A percentile compares a stretch with the other conserved stretches of the same genome.
phyloP scores from a whole-genome alignment of 2,113 vertebrate species.

The Aegypius monachus region DNA sequence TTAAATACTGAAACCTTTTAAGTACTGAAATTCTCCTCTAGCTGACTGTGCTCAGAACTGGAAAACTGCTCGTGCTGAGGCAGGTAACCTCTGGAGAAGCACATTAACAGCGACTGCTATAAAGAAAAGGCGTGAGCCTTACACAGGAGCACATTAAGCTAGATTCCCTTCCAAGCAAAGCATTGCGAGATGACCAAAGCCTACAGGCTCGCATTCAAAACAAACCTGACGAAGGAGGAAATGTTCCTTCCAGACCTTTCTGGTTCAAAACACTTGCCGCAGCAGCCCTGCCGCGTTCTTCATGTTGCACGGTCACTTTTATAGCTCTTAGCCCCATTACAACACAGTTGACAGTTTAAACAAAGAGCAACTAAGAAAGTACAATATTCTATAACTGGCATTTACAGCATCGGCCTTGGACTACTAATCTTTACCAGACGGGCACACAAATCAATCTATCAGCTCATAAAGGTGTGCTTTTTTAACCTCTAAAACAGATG shows the following conservation, averaged over 20 bases:
- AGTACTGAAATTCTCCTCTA: neutral
- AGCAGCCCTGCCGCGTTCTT: neutral
- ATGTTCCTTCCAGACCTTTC: neutral
- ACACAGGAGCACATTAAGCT: rapidly evolving
- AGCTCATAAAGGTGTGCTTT: constrained; percentile 92
- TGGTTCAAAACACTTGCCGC: neutral
- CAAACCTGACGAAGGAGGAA: neutral
- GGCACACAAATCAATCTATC: constrained; percentile 95
- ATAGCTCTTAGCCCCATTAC: constrained; percentile 59
- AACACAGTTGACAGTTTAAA: constrained; percentile 71
- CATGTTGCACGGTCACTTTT: neutral
- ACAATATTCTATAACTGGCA: constrained; percentile 78
- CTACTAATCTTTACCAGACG: constrained; percentile 92
- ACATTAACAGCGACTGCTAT: neutral
- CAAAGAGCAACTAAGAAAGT: constrained; percentile 69
- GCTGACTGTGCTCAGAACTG: neutral
- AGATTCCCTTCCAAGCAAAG: neutral
- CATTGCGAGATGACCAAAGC: neutral
- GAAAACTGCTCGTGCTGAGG: neutral
- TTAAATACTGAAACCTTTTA: neutral
- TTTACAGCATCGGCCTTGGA: constrained; percentile 89
- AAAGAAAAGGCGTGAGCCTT: neutral
- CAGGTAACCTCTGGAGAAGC: neutral
- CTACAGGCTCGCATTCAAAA: neutral
- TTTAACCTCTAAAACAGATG: constrained; percentile 93